Base-by-base conservation (phyloP, 2,888 invertebrate species). In the Aleiodes testaceus region DNA sequence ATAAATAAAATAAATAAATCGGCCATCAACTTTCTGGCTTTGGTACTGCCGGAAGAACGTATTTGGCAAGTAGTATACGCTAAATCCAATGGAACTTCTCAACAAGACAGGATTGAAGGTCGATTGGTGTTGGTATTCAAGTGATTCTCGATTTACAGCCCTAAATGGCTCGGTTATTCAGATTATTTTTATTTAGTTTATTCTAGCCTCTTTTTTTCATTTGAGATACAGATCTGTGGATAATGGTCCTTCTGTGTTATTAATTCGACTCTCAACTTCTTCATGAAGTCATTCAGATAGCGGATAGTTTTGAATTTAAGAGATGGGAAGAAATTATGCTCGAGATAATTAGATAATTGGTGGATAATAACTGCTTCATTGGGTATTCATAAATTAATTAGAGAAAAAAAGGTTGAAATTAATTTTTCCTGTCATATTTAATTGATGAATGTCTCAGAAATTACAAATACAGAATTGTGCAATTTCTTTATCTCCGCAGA, bases 11-110 rank as follows among this genome's bases (percentile, higher is more conserved):
- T 59, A n/a, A 36, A 55, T 55, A 59, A 59, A 59, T 55, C 55
- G 55, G 55, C 55, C 55, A 59, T 59, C 59, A 59, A 59, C 36
- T 61, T 53, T 49, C 74, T 67, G 70, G 64, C 69, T 74, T 75
- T 63, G 70, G 69, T 11, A 64, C 47, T 71, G 66, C 69, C 75
- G 75, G 75, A 75, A 74, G 74, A 61, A 70, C 64, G 69, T 67
- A 55, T 71, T 75, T 67, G 64, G 68, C 47, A 69, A 55, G 36
- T 69, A 47, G 55, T 63, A 30, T 22, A 50, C 63, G 67, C 52
- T 50, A 71, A 71, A 71, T 67, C 53, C 44, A 50, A 71, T 42
- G 61, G 45, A 71, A 66, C 5, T 59, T 22, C 36, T 36, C 36
- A 36, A 16, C 26, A 14, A 30, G 4, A 18, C 1, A 53, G 26